Base-by-base conservation (phyloP, 1,140 invertebrate genomes). In the Pseudomyrmex sp. region DNA sequence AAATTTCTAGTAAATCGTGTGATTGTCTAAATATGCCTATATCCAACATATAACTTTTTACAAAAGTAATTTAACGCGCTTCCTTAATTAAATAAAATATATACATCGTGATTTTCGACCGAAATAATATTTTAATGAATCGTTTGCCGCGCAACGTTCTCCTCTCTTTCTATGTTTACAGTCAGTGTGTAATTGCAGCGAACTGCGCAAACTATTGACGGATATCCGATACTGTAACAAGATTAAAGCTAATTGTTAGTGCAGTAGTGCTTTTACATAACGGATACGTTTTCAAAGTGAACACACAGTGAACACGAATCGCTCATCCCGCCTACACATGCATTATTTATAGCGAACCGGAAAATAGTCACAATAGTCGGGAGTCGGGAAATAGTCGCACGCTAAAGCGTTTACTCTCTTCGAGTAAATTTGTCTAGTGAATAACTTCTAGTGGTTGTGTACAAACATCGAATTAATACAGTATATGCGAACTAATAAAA, bases 81-180 rank as follows among this genome's bases (percentile, higher is more conserved):
- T 46, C 9, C 23, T 35, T 70, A 70, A 80, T 61, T 58, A 59
- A 80, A 69, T 58, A 20, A 58, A 70, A 48, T 50, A 35, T 35
- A 35, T 35, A 7, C 35, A 13, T n/a, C 35, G 20, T 20, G 76
- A 79, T 79, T 79, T 79, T 70, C 66, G 44, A 56, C 20, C 44
- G 54, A 80, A 80, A 80, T 80, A 80, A 80, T 69, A 70, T 70
- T 80, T 80, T 80, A 80, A 80, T 72, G 54, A 80, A 66, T 54
- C 66, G 54, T 59, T 80, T 80, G 58, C 66, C 35, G 66, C 54
- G 54, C 76, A 35, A 72, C 52, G 44, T 35, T 35, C 35, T 35
- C 54, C 59, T 54, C 66, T 50, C 76, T 54, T 65, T 80, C 50
- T 70, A 20, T 56, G 72, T 70, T 80, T 59, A 4, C 63, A 46